A percentile compares a stretch with the other conserved stretches of the same genome.
Evolutionary conservation across 2,888 invertebrate genomes (phyloP).

Genomic region (Nasonia oneida): DNA sequence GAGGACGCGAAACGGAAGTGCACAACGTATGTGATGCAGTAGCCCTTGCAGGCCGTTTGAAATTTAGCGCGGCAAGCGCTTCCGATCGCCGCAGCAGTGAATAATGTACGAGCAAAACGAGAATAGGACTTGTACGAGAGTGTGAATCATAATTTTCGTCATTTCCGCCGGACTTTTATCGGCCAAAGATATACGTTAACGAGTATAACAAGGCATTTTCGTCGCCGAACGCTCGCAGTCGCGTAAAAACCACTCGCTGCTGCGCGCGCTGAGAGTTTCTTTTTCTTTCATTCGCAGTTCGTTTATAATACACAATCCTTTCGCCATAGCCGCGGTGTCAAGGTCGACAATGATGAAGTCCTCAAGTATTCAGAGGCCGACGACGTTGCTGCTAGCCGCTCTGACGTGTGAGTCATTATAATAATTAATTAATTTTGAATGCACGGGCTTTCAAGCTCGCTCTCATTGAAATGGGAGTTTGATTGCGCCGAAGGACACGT

Average conservation of each 20-base stretch:
- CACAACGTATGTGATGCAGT: too few species aligned
- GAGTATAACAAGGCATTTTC: neutral
- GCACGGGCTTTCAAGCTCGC: neutral
- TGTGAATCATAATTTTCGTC: constrained; percentile 27
- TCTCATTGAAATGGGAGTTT: neutral
- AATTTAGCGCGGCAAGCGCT: neutral
- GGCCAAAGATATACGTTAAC: neutral
- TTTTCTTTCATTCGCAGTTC: neutral
- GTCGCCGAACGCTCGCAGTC: neutral
- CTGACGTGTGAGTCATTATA: constrained; percentile 42
- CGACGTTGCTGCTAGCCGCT: constrained; percentile 12
- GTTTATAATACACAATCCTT: neutral
- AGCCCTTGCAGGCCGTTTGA: constrained; percentile 1
- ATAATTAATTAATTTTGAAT: constrained; percentile 6
- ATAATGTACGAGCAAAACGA: neutral
- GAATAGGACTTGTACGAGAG: neutral
- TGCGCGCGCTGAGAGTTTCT: neutral
- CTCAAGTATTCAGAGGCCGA: constrained; percentile 28
- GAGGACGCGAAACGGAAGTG: constrained; percentile 26
- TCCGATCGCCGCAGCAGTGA: neutral
- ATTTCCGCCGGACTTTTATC: constrained; percentile 21
- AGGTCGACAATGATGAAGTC: constrained; percentile 38
- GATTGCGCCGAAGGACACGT: neutral
- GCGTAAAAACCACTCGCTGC: neutral
- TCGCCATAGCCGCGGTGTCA: neutral